These are phyloP conservation scores for Carterocephalus palaemon DNA, from an alignment of 2,888 invertebrate genomes.

Conservation along the genomic window DNA sequence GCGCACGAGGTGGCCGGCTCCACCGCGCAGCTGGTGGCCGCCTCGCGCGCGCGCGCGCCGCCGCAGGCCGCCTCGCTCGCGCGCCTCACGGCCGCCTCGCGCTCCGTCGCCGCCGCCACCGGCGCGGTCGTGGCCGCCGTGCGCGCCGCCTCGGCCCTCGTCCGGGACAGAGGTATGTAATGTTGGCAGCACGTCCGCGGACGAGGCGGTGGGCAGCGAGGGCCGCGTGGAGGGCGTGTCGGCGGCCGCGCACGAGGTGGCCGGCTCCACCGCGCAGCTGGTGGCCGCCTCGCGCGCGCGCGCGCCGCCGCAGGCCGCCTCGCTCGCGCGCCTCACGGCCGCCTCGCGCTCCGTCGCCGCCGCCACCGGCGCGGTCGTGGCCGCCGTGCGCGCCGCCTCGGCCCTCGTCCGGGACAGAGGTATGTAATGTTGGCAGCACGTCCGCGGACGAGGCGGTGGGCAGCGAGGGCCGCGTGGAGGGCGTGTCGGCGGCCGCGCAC, in stretches of 20 bases:
- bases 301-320: slow-evolving; percentile 89
- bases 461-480: slow-evolving; percentile 91
- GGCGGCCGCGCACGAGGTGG: slow-evolving; percentile 96
- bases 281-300: slow-evolving; percentile 98
- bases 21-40: too few relatives aligned
- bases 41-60: too few relatives aligned
- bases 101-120: too few relatives aligned
- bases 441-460: slow-evolving; percentile 70
- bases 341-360: slow-evolving; percentile 94
- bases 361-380: slow-evolving; percentile 95
- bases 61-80: too few relatives aligned
- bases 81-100: too few relatives aligned
- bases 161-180: too few relatives aligned
- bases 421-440: slow-evolving; percentile 43
- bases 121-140: too few relatives aligned
- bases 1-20: too few relatives aligned
- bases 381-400: slow-evolving; percentile 93
- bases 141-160: too few relatives aligned
- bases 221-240: slow-evolving; percentile 95
- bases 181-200: slow-evolving; percentile 10
- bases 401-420: slow-evolving; percentile 91
- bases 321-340: slow-evolving; percentile 87
- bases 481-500: slow-evolving; percentile 97
- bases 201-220: slow-evolving; percentile 81
- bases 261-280: slow-evolving; percentile 97